Base-by-base conservation (phyloP, 2,113 vertebrate genomes). In the Psittacula cyanocephala region DNA sequence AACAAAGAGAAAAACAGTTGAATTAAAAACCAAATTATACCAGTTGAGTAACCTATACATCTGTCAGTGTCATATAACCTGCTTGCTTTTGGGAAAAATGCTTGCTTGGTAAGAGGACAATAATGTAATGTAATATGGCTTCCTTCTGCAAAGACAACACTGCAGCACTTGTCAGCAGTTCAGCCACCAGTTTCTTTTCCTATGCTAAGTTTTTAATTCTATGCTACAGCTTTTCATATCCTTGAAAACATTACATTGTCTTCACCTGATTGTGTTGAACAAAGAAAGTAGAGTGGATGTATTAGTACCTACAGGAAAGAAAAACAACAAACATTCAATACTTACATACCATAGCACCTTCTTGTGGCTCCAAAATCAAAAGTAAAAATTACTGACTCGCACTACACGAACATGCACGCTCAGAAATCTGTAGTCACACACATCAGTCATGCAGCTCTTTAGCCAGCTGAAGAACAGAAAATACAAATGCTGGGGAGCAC, bases 281-380 rank as follows among this genome's bases (percentile, higher is more conserved):
- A 63, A 28, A n/a, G 31, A 31, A 46, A 64, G 33, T 23, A 15
- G 14, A 17, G 20, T 0, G 19, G 23, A 39, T 7, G 43, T 3
- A 20, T 29, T 33, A 47, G 41, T 25, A 52, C 6, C 3, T 14
- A 17, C 11, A 4, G 0, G 0, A 55, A 33, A 3, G 14, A 87
- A 37, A 20, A 3, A 5, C 6, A 13, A 62, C 29, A 46, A 68
- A 12, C 10, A 20, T 17, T 47, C 29, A 15, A 24, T 7, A 23
- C 37, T 31, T 4, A 35, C 17, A 35, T 19, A 20, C 65, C 81
- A 63, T 7, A 91, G 87, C 17, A 13, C 81, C 74, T 75, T 85
- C 67, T 79, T 72, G 62, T 14, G 87, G 47, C 70, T 87, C 50
- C 43, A 37, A 50, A 71, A 29, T 11, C 5, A 13, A 33, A 52